Percentiles rank a stretch among this genome's conserved stretches.
Evolutionary conservation across 2,888 invertebrate genomes (phyloP).

Genomic region (Xanthia icteritia): DNA sequence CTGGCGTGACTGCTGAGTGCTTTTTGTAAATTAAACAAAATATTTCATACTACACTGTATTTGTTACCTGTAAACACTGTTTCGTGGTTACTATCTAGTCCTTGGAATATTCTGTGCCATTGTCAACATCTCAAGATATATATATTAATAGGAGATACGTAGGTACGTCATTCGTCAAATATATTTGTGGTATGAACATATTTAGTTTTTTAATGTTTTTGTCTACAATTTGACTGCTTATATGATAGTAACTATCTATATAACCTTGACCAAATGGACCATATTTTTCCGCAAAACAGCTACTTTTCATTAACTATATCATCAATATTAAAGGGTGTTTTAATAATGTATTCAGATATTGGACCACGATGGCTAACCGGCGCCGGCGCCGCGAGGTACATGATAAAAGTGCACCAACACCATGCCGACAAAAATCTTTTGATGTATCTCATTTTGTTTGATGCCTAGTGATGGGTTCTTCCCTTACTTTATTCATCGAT

Average conservation of each 20-base stretch:
- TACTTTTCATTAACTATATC: neutral
- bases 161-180: neutral
- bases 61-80: constrained; percentile 19
- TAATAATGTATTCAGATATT: neutral
- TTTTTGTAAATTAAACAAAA: constrained; percentile 23
- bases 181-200: constrained; percentile 2
- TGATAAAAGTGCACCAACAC: constrained; percentile 5
- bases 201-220: neutral
- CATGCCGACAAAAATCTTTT: constrained; percentile 25
- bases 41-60: constrained; percentile 31
- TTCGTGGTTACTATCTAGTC: neutral
- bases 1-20: neutral
- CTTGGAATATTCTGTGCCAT: constrained; percentile 17
- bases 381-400: neutral
- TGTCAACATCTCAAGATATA: constrained; percentile 13
- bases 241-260: too few species aligned
- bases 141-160: neutral
- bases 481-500: constrained; percentile 8
- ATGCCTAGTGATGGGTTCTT: constrained; percentile 5
- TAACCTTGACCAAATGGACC: neutral
- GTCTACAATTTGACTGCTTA: neutral
- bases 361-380: neutral
- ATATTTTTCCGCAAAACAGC: neutral
- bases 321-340: neutral
- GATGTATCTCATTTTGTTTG: constrained; percentile 11